Percentiles rank a stretch among this genome's conserved stretches.
phyloP scores from a whole-genome alignment of 2,888 invertebrate genomes.

The Plagiodera versicolora region DNA sequence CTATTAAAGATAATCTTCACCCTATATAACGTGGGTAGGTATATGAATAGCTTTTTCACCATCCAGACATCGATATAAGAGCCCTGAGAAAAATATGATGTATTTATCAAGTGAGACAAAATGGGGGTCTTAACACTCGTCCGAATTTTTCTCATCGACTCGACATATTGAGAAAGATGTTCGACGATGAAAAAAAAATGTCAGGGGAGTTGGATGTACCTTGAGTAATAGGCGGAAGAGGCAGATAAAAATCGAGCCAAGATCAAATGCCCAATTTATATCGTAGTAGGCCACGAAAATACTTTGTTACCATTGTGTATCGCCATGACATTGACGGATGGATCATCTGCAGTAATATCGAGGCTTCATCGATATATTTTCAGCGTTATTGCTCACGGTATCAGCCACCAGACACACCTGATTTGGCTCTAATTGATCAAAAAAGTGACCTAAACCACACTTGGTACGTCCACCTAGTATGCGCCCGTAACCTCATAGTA shows the following conservation, averaged over 20 bases:
- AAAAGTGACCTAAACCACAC: too few relatives aligned
- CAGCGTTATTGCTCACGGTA: too few relatives aligned
- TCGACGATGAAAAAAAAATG: conserved; percentile 27
- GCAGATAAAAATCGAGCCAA: conserved; percentile 45
- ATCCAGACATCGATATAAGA: neutral
- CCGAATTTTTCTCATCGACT: conserved; percentile 21
- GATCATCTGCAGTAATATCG: neutral
- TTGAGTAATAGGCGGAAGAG: conserved; percentile 42
- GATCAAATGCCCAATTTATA: conserved; percentile 49
- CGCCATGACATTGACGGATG: conserved; percentile 13
- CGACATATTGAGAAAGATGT: conserved; percentile 31
- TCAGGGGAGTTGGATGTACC: conserved; percentile 33
- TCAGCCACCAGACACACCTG: too few relatives aligned
- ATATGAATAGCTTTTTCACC: too few relatives aligned
- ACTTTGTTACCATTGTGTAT: conserved; percentile 47
- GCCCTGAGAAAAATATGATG: neutral
- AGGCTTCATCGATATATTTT: too few relatives aligned
- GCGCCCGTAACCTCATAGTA: too few relatives aligned
- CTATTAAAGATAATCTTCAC: too few relatives aligned
- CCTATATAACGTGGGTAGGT: too few relatives aligned
- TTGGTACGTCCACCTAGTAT: too few relatives aligned
- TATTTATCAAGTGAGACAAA: conserved; percentile 9
- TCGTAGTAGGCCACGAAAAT: conserved; percentile 36
- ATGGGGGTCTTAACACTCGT: conserved; percentile 19
- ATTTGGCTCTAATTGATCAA: too few relatives aligned